A percentile compares a stretch with the other conserved stretches of the same genome.
phyloP scores from a whole-genome alignment of 2,797 vertebrate species.

The Cercopithecus petaurista region DNA sequence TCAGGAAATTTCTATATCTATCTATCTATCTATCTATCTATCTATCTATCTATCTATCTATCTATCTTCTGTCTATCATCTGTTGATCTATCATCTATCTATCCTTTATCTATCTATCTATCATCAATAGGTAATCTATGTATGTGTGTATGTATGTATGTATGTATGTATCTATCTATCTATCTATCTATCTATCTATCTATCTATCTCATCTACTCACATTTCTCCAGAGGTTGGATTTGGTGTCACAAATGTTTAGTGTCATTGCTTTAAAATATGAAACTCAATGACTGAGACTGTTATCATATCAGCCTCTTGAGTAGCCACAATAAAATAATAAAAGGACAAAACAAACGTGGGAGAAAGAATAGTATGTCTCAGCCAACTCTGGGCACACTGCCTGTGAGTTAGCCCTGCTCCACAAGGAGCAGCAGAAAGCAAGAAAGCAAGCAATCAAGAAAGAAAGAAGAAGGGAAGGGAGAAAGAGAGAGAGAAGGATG shows the following conservation, averaged over 20 bases:
- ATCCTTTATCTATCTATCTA: too few species aligned
- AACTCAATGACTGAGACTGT: neutral
- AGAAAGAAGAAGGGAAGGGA: too few species aligned
- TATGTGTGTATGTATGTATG: too few species aligned
- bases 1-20: slow-evolving; percentile 33
- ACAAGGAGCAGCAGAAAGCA: too few species aligned
- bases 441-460: too few species aligned
- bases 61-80: neutral
- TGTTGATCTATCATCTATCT: too few species aligned
- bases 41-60: neutral
- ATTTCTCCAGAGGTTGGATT: neutral
- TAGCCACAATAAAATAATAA: neutral
- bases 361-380: neutral
- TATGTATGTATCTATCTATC: too few species aligned
- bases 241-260: neutral
- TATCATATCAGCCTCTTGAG: neutral
- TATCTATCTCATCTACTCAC: neutral
- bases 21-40: neutral
- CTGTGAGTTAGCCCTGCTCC: too few species aligned
- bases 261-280: neutral
- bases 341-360: neutral
- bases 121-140: too few species aligned
- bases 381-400: too few species aligned
- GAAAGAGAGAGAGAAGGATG: too few species aligned
- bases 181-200: neutral